Conservation (phyloP, 2,113 vertebrate species). For the Tenrec ecaudatus region DNA sequence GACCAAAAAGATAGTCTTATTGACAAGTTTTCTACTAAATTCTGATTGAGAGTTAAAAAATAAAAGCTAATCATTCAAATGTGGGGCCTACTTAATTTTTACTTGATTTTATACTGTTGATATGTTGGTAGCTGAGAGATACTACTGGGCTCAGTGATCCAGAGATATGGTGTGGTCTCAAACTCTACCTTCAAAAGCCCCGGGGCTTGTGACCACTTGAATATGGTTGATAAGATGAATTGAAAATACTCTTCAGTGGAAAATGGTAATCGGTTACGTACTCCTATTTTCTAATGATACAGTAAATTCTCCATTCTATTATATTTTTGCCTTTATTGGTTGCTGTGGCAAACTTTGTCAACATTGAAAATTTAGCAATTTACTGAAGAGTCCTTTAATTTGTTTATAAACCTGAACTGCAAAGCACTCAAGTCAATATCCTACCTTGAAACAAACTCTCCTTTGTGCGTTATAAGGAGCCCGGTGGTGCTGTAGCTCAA, state of each 20-base stretch:
- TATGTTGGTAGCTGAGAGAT: background rate
- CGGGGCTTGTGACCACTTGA: background rate
- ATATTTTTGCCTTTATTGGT: constrained; percentile 3
- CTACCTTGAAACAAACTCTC: constrained; percentile 17
- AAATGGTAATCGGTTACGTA: background rate
- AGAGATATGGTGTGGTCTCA: background rate
- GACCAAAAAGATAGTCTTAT: background rate
- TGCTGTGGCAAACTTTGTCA: background rate
- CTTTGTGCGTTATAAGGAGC: too few species aligned
- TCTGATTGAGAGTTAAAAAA: background rate
- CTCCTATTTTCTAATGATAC: background rate
- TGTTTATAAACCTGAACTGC: background rate
- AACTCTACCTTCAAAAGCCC: background rate
- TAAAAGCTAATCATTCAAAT: background rate
- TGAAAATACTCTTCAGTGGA: background rate
- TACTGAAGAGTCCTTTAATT: background rate
- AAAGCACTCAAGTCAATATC: background rate
- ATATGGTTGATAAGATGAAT: background rate
- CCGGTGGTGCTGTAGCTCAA: too few species aligned
- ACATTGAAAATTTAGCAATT: background rate
- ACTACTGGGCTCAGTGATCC: background rate
- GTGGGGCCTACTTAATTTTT: background rate
- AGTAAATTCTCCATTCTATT: background rate
- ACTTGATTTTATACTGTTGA: background rate
- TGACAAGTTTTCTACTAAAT: constrained; percentile 18